A percentile compares a stretch with the other conserved stretches of the same genome.
Conservation (phyloP, 2,797 vertebrate species). For the Mionectes olivaceus region DNA sequence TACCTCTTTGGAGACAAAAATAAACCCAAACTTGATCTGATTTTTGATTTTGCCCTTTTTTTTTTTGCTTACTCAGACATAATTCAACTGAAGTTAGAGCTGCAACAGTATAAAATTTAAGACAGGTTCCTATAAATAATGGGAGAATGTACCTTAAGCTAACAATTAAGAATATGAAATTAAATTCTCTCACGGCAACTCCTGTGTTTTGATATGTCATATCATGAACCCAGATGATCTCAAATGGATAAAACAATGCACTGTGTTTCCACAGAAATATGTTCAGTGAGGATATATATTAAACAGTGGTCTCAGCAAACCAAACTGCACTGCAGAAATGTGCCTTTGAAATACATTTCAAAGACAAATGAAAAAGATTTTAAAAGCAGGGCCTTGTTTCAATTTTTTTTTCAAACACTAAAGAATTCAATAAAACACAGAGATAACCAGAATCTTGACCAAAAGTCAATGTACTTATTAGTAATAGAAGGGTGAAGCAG, state of each 20-base stretch:
- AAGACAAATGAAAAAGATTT: not conserved
- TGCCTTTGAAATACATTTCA: constrained; percentile 17
- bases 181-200: not conserved
- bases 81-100: not conserved
- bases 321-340: not conserved
- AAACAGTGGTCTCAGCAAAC: not conserved
- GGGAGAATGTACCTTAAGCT: not conserved
- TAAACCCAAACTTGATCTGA: not conserved
- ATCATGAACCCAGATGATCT: not conserved
- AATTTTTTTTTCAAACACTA: not conserved
- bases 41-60: not conserved
- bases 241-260: not conserved
- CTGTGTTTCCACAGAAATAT: constrained; percentile 43
- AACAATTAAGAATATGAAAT: not conserved
- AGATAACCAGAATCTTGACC: not conserved
- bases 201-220: not conserved
- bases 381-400: not conserved
- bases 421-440: not conserved
- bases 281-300: not conserved
- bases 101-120: not conserved
- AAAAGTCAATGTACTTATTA: not conserved
- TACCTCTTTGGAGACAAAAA: not conserved
- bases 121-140: not conserved
- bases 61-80: not conserved
- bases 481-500: not conserved